Base-by-base conservation (phyloP, 1,140 invertebrate genomes). In the Drosophila nikananu region DNA sequence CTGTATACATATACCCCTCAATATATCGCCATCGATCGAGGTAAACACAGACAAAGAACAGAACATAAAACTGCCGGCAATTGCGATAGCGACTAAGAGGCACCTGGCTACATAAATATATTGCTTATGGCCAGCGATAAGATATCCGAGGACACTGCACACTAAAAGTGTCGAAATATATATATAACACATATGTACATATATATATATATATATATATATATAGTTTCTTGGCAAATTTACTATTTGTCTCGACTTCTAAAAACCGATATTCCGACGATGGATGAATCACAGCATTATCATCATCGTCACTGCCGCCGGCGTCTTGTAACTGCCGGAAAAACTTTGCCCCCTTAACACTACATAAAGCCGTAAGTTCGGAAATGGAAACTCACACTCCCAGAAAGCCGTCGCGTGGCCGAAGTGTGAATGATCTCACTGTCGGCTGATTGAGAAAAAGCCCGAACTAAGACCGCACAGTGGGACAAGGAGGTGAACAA, bases 341-440 rank as follows among this genome's bases (percentile, higher is more conserved):
- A 65, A 75, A 62, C 74, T 77, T 78, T 78, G 74, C 39, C 57
- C 74, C 64, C 42, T 78, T 32, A 44, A 19, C 51, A 57, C 15
- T 17, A 27, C 17, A 55, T 37, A 21, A 13, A 39, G 41, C 13
- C 12, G 25, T 17, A 6, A 19, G 15, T 17, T 25, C 13, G 23
- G 19, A 61, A 61, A 61, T 46, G 58, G 58, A n/a, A n/a, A 61
- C 25, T 49, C 42, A 9, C 19, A 3, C 25, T 1, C 66, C 30
- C n/a, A 27, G 37, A 58, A 32, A 37, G 21, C 13, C 30, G 68
- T 68, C 51, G 30, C 49, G 42, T 41, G 61, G 48, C 57, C 55
- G 74, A 77, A 77, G 74, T 59, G 61, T 76, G 46, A 77, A 76
- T 77, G 74, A 65, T 77, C 61, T 77, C 61, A 78, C 58, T 54